These are phyloP conservation scores for Caenorhabditis virilis DNA, from an alignment of 2,888 invertebrate genomes.

Conservation along the genomic window DNA sequence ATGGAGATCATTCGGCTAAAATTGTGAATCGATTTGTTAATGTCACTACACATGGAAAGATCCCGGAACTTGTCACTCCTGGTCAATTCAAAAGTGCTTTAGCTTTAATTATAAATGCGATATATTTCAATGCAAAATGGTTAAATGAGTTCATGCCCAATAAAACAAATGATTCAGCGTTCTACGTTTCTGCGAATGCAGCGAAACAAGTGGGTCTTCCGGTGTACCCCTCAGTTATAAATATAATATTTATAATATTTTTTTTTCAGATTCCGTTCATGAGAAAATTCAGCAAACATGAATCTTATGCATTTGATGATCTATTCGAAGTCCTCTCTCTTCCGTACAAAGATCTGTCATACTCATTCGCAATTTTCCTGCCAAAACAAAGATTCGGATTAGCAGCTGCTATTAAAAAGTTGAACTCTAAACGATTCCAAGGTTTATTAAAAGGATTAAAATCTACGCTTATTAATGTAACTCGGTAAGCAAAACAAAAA, in stretches of 20 bases:
- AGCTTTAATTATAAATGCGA: slow-evolving; percentile 33
- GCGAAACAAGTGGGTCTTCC: slow-evolving; percentile 10
- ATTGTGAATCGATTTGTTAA: slow-evolving; percentile 82
- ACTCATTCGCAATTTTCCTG: slow-evolving; percentile 49
- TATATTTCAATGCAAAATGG: slow-evolving; percentile 41
- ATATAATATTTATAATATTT: too few relatives aligned
- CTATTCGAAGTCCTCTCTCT: slow-evolving; percentile 32
- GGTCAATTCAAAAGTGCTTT: slow-evolving; percentile 62
- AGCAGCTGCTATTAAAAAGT: slow-evolving; percentile 10
- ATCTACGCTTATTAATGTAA: slow-evolving; percentile 12
- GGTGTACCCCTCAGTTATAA: too few relatives aligned
- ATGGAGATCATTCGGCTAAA: slow-evolving; percentile 1
- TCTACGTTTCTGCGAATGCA: slow-evolving; percentile 5
- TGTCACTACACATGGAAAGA: slow-evolving; percentile 81
- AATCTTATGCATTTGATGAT: slow-evolving; percentile 19
- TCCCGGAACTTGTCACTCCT: slow-evolving; percentile 78
- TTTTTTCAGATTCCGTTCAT: too few relatives aligned
- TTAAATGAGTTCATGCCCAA: slow-evolving; percentile 9
- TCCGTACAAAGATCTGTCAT: slow-evolving; percentile 38
- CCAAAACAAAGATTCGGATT: slow-evolving; percentile 54
- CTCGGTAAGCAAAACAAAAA: background rate
- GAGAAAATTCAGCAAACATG: slow-evolving; percentile 8
- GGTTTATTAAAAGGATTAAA: background rate
- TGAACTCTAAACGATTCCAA: slow-evolving; percentile 14
- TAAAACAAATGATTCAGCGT: slow-evolving; percentile 5